These are phyloP conservation scores for Erebia aethiops DNA, from an alignment of 2,888 invertebrate genomes.

Conservation along the genomic window DNA sequence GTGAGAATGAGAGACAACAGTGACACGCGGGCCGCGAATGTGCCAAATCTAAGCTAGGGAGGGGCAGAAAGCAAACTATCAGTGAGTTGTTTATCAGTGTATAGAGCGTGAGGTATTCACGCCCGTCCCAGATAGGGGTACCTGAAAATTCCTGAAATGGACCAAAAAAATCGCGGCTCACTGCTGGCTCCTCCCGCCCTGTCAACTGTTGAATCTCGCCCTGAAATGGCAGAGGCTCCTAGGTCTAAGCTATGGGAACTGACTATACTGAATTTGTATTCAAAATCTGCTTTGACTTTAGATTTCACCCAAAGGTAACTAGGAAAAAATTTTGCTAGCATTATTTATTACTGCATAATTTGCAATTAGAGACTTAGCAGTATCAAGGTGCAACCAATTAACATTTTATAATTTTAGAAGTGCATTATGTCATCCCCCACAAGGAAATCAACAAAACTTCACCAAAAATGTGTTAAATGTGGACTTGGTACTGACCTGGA, in stretches of 20 bases:
- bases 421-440: slow-evolving; percentile 19
- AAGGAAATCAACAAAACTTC: slow-evolving; percentile 36
- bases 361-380: slow-evolving; percentile 3
- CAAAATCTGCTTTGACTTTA: neutral
- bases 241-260: slow-evolving; percentile 64
- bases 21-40: slow-evolving; percentile 83
- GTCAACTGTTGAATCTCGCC: slow-evolving; percentile 83
- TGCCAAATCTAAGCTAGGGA: slow-evolving; percentile 84
- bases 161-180: slow-evolving; percentile 76
- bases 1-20: slow-evolving; percentile 84
- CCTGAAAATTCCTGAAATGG: slow-evolving; percentile 82
- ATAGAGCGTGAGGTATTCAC: slow-evolving; percentile 70
- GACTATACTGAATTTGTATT: slow-evolving; percentile 40
- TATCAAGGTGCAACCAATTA: slow-evolving; percentile 20
- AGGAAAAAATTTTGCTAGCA: slow-evolving; percentile 12
- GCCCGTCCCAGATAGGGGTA: slow-evolving; percentile 73
- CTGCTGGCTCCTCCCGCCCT: slow-evolving; percentile 78
- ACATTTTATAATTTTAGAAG: slow-evolving; percentile 3
- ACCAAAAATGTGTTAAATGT: slow-evolving; percentile 49
- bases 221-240: slow-evolving; percentile 73
- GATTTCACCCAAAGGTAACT: slow-evolving; percentile 9
- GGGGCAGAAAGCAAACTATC: slow-evolving; percentile 84
- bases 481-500: slow-evolving; percentile 73
- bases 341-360: slow-evolving; percentile 7
- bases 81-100: slow-evolving; percentile 75